Conservation (phyloP, 2,888 invertebrate genomes). For the Dastarcus helophoroides region DNA sequence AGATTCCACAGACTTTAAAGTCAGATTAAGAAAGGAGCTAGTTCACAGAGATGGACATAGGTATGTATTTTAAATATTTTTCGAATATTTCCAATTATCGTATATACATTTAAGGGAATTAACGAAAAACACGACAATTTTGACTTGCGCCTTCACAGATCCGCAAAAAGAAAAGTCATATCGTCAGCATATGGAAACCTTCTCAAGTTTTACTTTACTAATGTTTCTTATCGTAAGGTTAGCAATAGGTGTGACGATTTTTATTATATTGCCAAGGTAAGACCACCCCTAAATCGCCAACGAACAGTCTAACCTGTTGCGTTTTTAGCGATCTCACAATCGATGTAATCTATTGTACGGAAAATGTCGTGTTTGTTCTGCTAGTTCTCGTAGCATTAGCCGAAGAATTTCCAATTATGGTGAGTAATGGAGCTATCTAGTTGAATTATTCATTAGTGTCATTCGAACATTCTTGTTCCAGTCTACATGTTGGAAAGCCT, state of each 20-base stretch:
- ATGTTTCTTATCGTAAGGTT: constrained; percentile 52
- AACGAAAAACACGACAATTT: constrained; percentile 53
- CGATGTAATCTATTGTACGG: not conserved
- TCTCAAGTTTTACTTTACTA: constrained; percentile 51
- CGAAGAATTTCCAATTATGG: constrained; percentile 3
- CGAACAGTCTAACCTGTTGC: not conserved
- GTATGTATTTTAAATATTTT: constrained; percentile 35
- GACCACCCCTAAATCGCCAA: too few species aligned
- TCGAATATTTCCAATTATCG: constrained; percentile 1
- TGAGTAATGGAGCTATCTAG: constrained; percentile 18
- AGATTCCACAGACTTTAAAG: constrained; percentile 71
- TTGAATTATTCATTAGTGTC: too few species aligned
- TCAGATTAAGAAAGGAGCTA: constrained; percentile 69
- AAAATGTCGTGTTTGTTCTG: constrained; percentile 2
- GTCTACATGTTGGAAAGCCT: constrained; percentile 42
- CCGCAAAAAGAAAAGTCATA: constrained; percentile 55
- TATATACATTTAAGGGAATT: constrained; percentile 42
- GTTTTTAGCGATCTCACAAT: constrained; percentile 1
- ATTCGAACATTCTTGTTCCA: too few species aligned
- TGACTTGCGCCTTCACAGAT: constrained; percentile 56
- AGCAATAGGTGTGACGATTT: constrained; percentile 42
- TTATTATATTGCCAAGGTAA: constrained; percentile 46
- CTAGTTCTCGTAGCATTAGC: constrained; percentile 3
- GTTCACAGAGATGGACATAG: constrained; percentile 74
- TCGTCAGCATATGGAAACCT: constrained; percentile 51